phyloP scores from a whole-genome alignment of 2,797 vertebrate species.

The Phylloscopus collybita region DNA sequence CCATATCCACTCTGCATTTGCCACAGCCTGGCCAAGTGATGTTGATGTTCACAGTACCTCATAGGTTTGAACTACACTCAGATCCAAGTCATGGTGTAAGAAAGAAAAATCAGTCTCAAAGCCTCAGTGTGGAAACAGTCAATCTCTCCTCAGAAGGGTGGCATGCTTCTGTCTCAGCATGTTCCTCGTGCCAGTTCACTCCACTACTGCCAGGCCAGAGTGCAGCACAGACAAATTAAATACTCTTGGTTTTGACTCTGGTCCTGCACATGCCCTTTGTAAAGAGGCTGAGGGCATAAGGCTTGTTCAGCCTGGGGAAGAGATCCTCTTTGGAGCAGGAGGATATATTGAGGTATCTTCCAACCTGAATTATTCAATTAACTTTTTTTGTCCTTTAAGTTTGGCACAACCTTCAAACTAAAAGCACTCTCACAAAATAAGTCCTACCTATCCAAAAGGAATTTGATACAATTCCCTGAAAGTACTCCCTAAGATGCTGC shows the following conservation, averaged over 20 bases:
- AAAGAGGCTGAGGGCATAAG: neutral
- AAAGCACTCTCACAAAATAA: neutral
- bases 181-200: neutral
- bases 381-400: neutral
- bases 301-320: neutral
- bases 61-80: neutral
- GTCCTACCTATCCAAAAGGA: neutral
- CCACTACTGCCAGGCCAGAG: neutral
- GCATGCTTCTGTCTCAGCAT: neutral
- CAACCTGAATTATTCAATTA: neutral
- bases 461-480: neutral
- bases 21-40: neutral
- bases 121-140: neutral
- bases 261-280: neutral
- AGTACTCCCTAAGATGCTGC: neutral
- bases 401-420: neutral
- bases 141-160: accelerated
- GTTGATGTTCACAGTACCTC: neutral
- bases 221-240: neutral
- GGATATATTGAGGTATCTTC: neutral
- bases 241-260: neutral
- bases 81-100: neutral
- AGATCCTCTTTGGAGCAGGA: neutral
- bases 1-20: neutral
- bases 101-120: neutral